Evolutionary conservation across 2,113 vertebrate genomes (phyloP).

Genomic region (Diadophis punctatus): DNA sequence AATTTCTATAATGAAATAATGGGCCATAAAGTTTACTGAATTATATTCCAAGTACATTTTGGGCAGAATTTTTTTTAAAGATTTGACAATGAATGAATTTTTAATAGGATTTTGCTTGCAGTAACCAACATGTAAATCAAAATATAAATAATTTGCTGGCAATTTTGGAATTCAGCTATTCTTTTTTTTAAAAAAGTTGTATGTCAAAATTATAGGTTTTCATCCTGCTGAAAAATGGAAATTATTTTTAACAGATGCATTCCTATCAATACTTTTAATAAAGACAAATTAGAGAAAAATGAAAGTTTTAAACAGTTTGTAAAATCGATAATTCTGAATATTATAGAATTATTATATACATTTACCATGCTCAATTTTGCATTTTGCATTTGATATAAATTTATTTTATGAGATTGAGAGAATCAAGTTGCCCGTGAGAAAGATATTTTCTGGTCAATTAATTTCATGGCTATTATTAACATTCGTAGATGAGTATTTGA

Average conservation of each 20-base stretch:
- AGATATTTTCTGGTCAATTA: not conserved
- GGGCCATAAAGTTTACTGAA: not conserved
- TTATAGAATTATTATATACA: not conserved
- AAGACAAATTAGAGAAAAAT: not conserved
- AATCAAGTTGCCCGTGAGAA: not conserved
- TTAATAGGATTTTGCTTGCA: not conserved
- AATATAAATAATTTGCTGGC: not conserved
- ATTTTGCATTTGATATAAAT: constrained; percentile 11
- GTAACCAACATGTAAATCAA: not conserved
- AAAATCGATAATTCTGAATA: constrained; percentile 28
- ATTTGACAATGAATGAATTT: not conserved
- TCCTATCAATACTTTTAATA: not conserved
- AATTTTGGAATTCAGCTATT: not conserved
- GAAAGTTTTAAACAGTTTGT: constrained; percentile 12
- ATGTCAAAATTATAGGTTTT: not conserved
- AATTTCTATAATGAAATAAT: not conserved
- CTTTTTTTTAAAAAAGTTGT: not conserved
- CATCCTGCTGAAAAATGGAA: not conserved
- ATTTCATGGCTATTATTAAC: constrained; percentile 17
- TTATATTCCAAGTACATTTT: constrained; percentile 4
- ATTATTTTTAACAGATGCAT: not conserved
- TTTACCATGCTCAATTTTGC: not conserved
- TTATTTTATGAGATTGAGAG: not conserved
- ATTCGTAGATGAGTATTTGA: not conserved
- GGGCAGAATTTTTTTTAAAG: not conserved